A percentile compares a stretch with the other conserved stretches of the same genome.
These are phyloP conservation scores for Platichthys stellatus DNA, from an alignment of 2,113 vertebrate species.

Conservation along the genomic window DNA sequence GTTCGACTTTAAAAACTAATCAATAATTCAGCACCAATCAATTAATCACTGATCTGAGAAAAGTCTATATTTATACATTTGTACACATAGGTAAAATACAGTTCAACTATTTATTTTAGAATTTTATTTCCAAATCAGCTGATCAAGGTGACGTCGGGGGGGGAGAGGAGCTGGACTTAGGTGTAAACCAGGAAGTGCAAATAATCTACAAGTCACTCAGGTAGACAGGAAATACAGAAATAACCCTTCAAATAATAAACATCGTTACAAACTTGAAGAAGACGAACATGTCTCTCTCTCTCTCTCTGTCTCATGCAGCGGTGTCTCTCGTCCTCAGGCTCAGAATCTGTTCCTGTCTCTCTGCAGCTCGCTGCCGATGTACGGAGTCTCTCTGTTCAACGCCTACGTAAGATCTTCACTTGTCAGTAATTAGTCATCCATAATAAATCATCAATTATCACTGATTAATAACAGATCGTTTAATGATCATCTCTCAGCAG, in stretches of 20 bases:
- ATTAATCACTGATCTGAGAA: not conserved
- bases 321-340: conserved; percentile 87
- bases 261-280: not conserved
- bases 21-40: not conserved
- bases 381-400: conserved; percentile 92
- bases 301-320: conserved; percentile 74
- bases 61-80: not conserved
- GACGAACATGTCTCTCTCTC: conserved; percentile 12
- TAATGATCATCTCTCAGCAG: too few species aligned
- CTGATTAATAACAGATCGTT: too few species aligned
- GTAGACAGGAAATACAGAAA: conserved; percentile 3
- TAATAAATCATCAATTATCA: not conserved
- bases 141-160: not conserved
- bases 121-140: conserved; percentile 1
- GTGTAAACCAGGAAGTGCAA: conserved; percentile 20
- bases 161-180: not conserved
- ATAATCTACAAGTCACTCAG: conserved; percentile 22
- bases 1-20: conserved; percentile 8
- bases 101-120: not conserved
- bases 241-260: not conserved
- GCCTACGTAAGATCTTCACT: conserved; percentile 86
- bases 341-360: conserved; percentile 88
- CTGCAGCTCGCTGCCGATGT: conserved; percentile 92
- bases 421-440: not conserved
- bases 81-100: too few species aligned